phyloP scores from a whole-genome alignment of 2,888 invertebrate genomes.

The Dicycla oo region DNA sequence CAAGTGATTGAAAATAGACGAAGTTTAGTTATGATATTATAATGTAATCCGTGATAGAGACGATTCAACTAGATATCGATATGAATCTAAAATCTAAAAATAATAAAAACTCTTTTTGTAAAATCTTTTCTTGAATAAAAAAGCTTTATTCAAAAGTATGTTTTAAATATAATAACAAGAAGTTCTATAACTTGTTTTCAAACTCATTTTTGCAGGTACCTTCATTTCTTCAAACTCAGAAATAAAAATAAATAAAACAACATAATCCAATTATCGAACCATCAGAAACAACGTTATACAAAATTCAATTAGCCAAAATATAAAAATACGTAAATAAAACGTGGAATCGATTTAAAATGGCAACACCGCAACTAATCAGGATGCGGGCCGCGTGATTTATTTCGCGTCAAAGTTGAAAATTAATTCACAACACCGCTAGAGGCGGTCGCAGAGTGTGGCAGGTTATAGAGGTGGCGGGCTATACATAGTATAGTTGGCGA shows the following conservation, averaged over 20 bases:
- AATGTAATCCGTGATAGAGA: background rate
- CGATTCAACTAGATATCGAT: background rate
- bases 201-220: background rate
- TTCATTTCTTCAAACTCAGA: slow-evolving; percentile 9
- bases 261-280: slow-evolving; percentile 48
- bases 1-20: background rate
- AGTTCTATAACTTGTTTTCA: background rate
- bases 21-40: background rate
- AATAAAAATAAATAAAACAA: slow-evolving; percentile 35
- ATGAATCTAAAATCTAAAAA: background rate
- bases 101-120: background rate
- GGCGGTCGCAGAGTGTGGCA: slow-evolving; percentile 48
- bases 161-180: background rate
- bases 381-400: slow-evolving; percentile 85
- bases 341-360: slow-evolving; percentile 75
- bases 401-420: slow-evolving; percentile 86
- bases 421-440: slow-evolving; percentile 82
- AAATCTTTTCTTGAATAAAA: background rate
- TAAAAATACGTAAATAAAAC: slow-evolving; percentile 65
- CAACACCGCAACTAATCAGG: slow-evolving; percentile 80
- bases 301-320: slow-evolving; percentile 65
- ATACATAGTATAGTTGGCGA: background rate
- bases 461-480: slow-evolving; percentile 19
- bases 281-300: slow-evolving; percentile 48
- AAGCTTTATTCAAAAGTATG: background rate